A percentile compares a stretch with the other conserved stretches of the same genome.
Evolutionary conservation across 1,140 invertebrate genomes (phyloP).

Genomic region (Drosophila nigrodunni): DNA sequence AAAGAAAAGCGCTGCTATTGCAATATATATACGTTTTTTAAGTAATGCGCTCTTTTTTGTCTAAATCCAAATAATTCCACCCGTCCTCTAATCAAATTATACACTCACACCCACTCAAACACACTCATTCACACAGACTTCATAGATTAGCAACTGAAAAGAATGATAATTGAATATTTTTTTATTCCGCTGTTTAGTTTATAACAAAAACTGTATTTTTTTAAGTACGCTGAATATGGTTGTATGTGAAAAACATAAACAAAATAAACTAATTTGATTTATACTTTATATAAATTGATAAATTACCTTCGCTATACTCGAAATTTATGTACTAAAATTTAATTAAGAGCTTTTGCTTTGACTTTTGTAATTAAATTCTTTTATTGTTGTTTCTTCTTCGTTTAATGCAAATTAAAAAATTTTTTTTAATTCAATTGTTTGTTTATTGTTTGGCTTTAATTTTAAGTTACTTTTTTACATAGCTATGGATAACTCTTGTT

Average conservation of each 20-base stretch:
- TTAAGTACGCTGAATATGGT: conserved; percentile 75
- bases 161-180: conserved; percentile 15
- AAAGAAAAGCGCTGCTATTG: conserved; percentile 63
- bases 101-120: conserved; percentile 22
- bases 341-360: conserved; percentile 53
- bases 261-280: conserved; percentile 29
- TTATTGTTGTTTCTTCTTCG: conserved; percentile 67
- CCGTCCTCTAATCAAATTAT: conserved; percentile 77
- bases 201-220: conserved; percentile 50
- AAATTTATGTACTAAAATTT: conserved; percentile 55
- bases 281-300: conserved; percentile 13
- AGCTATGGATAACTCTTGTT: too few species aligned
- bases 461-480: not conserved
- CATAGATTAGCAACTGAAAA: conserved; percentile 10
- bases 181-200: conserved; percentile 65
- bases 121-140: conserved; percentile 14
- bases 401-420: conserved; percentile 59
- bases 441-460: not conserved
- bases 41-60: conserved; percentile 49
- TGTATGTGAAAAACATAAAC: conserved; percentile 50
- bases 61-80: conserved; percentile 29
- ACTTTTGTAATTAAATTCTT: conserved; percentile 67
- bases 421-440: conserved; percentile 33
- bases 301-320: conserved; percentile 41
- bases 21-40: conserved; percentile 69